Percentiles rank a stretch among this genome's conserved stretches.
Evolutionary conservation across 2,888 invertebrate species (phyloP).

Genomic region (Hemithea aestivaria): DNA sequence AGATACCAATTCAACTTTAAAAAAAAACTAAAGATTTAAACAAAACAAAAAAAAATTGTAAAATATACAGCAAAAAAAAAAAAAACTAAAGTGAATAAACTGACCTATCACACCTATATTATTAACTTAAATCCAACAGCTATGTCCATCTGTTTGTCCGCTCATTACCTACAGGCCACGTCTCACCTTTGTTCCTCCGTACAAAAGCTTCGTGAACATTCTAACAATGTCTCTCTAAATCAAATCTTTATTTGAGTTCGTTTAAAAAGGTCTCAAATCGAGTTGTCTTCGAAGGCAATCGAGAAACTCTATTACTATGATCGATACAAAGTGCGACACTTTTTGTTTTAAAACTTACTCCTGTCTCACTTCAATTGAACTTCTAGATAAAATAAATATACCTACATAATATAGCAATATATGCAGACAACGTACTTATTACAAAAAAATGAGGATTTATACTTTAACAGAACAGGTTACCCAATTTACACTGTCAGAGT

Average conservation of each 20-base stretch:
- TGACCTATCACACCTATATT: too few relatives aligned
- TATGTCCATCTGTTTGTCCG: constrained; percentile 13
- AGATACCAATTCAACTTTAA: too few relatives aligned
- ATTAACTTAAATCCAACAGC: neutral
- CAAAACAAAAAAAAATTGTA: too few relatives aligned
- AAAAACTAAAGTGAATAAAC: too few relatives aligned
- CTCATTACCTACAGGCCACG: constrained; percentile 12
- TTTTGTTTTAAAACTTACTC: neutral
- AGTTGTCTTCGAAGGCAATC: constrained; percentile 27
- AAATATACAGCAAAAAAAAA: too few relatives aligned
- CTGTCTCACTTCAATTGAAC: too few relatives aligned
- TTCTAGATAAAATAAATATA: constrained; percentile 10
- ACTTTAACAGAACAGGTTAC: too few relatives aligned
- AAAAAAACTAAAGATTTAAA: too few relatives aligned
- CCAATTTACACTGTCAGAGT: too few relatives aligned
- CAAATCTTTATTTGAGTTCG: constrained; percentile 36
- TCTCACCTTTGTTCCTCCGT: constrained; percentile 15
- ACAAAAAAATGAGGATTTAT: too few relatives aligned
- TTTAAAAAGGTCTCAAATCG: constrained; percentile 33
- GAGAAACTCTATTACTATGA: constrained; percentile 12
- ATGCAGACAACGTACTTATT: too few relatives aligned
- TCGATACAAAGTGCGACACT: constrained; percentile 11
- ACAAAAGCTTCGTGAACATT: constrained; percentile 15
- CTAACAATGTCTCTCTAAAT: constrained; percentile 25
- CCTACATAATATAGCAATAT: too few relatives aligned